Base-by-base conservation (phyloP, 2,888 invertebrate genomes). In the Drosophila cyrtoloma region DNA sequence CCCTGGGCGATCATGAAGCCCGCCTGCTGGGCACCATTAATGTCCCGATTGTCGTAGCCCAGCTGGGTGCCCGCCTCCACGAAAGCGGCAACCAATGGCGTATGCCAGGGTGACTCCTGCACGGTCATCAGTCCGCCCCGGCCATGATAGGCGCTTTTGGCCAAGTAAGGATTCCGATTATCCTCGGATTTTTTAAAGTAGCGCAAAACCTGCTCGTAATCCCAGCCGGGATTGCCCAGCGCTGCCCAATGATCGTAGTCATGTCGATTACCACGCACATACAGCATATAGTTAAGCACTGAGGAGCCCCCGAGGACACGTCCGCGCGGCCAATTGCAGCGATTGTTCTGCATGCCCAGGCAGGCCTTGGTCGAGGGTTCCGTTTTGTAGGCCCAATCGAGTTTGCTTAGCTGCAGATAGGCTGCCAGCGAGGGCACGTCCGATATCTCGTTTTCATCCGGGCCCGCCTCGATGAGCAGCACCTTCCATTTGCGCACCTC, bases 171-270 rank as follows among this genome's bases (percentile, higher is more conserved):
- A 93, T 97, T 97, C 75, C 97, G 95, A 93, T 97, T 97, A 92
- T 98, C 97, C 92, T 98, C 97, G 0, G 97, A 97, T 92, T 97
- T 97, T 84, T 96, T 96, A 92, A 98, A 99, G 91, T 99, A 99
- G 57, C 96, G 96, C 7, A 99, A 94, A 0, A 97, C 97, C 70
- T 97, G 95, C 3, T 96, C 94, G 93, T 97, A 98, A 0, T 96
- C 96, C 98, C 98, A 99, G 9, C 98, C 98, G 0, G 96, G 94
- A 88, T 98, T 98, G 0, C 98, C 98, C 77, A 96, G 93, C 1
- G 95, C 94, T 85, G 97, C 97, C 98, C 99, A 99, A 55, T 96
- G 95, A 91, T 98, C 97, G 93, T 97, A 99, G 92, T 99, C 99
- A 82, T 95, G 94, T 66, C 95, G 94, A 92, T 96, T 97, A 14